phyloP scores from a whole-genome alignment of 2,797 vertebrate genomes.

The Fundulus diaphanus region DNA sequence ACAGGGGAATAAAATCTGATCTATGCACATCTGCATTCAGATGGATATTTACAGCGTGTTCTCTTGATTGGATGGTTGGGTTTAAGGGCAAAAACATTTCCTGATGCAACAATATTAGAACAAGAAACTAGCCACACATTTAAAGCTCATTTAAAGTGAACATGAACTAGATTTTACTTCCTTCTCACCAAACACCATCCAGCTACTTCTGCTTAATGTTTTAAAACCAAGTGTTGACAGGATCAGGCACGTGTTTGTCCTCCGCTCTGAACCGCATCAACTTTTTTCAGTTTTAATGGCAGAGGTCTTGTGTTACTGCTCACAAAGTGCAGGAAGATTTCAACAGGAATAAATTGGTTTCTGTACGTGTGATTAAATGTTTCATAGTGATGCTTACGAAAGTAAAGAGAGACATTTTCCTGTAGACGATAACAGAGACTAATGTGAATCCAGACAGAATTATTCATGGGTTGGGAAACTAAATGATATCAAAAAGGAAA shows the following conservation, averaged over 20 bases:
- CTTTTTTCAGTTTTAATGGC: not conserved
- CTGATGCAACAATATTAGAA: not conserved
- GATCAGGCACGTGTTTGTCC: not conserved
- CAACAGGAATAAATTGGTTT: not conserved
- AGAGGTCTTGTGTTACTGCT: too few relatives aligned
- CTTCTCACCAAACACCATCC: slow-evolving; percentile 11
- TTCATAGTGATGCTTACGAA: not conserved
- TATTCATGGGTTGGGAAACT: not conserved
- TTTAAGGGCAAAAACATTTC: not conserved
- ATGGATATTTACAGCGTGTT: not conserved
- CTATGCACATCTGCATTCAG: not conserved
- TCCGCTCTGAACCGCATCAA: not conserved
- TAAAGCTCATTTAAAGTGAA: not conserved
- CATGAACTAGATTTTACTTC: slow-evolving; percentile 46
- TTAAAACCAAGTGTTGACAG: not conserved
- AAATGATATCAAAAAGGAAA: too few relatives aligned
- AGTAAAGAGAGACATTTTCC: not conserved
- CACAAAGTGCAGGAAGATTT: not conserved
- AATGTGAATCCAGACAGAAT: not conserved
- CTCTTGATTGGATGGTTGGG: not conserved
- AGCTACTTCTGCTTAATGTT: slow-evolving; percentile 45
- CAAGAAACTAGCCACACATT: not conserved
- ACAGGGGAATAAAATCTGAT: not conserved
- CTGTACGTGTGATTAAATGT: not conserved
- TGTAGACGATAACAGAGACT: not conserved